These are phyloP conservation scores for Charadrius vociferus DNA, from an alignment of 2,113 vertebrate genomes.

Conservation along the genomic window DNA sequence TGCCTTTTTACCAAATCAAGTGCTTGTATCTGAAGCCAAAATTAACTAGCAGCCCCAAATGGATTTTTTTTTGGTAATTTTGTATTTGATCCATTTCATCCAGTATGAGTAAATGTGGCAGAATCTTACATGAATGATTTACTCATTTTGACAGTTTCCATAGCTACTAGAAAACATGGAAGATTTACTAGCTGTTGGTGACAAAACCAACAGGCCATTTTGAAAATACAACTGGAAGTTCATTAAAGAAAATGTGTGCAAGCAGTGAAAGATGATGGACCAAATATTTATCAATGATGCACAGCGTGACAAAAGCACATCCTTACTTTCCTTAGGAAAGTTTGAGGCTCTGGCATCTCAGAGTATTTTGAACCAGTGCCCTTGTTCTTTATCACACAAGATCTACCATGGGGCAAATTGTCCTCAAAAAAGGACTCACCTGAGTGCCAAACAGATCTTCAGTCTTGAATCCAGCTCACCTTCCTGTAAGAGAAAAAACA, in stretches of 20 bases:
- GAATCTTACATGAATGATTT: background rate
- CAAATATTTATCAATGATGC: background rate
- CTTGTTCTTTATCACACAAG: background rate
- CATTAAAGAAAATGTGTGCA: background rate
- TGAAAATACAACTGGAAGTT: background rate
- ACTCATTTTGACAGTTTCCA: background rate
- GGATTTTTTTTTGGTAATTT: background rate
- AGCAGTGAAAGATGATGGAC: background rate
- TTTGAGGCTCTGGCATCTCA: background rate
- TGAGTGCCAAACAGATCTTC: background rate
- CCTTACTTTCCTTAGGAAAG: background rate
- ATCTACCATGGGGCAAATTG: background rate
- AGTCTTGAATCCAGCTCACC: background rate
- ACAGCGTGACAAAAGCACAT: background rate
- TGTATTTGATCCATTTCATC: background rate
- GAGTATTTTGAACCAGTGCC: background rate
- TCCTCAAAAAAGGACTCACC: background rate
- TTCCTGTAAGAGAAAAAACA: background rate
- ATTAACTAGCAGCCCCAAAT: background rate
- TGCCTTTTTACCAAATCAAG: background rate
- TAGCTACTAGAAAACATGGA: background rate
- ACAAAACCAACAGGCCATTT: background rate
- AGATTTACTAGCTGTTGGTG: background rate
- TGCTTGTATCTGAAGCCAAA: background rate
- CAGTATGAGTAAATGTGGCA: background rate